Evolutionary conservation across 1,140 invertebrate species (phyloP).

Genomic region (Drosophila sturtevanti): DNA sequence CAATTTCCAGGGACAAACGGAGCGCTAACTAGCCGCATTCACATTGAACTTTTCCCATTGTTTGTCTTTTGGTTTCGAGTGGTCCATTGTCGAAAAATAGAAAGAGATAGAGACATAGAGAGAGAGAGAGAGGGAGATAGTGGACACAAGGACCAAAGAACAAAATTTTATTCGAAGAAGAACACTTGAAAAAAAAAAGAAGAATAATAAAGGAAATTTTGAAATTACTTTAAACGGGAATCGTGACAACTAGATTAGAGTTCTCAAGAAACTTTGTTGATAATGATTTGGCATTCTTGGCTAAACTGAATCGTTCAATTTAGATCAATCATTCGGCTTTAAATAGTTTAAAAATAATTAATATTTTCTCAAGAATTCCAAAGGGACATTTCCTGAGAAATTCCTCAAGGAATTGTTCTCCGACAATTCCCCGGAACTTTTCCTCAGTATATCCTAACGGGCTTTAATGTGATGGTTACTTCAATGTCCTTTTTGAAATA

Average conservation of each 20-base stretch:
- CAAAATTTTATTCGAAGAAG: constrained; percentile 13
- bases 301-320: too few relatives aligned
- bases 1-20: constrained; percentile 28
- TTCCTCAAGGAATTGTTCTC: too few relatives aligned
- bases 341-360: too few relatives aligned
- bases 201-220: constrained; percentile 28
- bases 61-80: constrained; percentile 28
- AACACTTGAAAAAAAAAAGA: constrained; percentile 9
- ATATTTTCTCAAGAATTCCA: too few relatives aligned
- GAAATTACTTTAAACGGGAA: constrained; percentile 24
- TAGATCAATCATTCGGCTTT: too few relatives aligned
- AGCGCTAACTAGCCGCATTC: constrained; percentile 65
- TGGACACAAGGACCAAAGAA: background rate
- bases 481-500: too few relatives aligned
- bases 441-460: too few relatives aligned
- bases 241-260: constrained; percentile 11
- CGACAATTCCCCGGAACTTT: too few relatives aligned
- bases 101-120: background rate
- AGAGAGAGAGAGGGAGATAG: background rate
- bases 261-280: background rate
- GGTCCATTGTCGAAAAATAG: constrained; percentile 12
- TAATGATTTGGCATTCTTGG: too few relatives aligned
- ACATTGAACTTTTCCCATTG: constrained; percentile 45
- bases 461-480: too few relatives aligned
- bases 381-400: too few relatives aligned